phyloP scores from a whole-genome alignment of 2,888 invertebrate species.

The Pterostichus madidus region DNA sequence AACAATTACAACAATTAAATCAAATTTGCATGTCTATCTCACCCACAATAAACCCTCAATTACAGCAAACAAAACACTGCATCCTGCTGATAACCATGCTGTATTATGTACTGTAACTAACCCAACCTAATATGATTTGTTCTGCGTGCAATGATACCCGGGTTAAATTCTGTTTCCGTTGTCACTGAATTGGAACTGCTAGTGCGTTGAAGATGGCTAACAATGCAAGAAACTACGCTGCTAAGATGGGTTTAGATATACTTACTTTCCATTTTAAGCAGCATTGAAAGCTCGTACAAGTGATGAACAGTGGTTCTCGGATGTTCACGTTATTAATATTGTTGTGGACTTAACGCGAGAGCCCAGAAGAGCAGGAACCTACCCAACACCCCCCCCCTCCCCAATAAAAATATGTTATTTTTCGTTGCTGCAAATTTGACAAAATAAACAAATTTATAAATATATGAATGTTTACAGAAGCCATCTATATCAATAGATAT shows the following conservation, averaged over 20 bases:
- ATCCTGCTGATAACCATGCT: slow-evolving; percentile 24
- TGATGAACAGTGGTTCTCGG: background rate
- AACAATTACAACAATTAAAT: slow-evolving; percentile 26
- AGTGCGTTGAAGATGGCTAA: slow-evolving; percentile 12
- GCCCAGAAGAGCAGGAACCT: no score
- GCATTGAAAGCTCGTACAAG: background rate
- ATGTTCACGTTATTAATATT: no score
- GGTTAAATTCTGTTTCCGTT: background rate
- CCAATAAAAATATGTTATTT: no score
- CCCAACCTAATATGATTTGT: slow-evolving; percentile 6
- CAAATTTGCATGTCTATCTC: slow-evolving; percentile 23
- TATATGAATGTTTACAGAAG: no score
- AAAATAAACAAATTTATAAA: no score
- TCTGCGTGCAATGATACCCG: slow-evolving; percentile 11
- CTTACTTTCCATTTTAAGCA: background rate
- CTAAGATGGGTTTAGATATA: background rate
- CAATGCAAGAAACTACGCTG: slow-evolving; percentile 24
- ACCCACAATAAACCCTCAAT: slow-evolving; percentile 21
- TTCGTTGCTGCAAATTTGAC: no score
- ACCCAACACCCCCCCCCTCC: no score
- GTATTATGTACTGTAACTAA: slow-evolving; percentile 4
- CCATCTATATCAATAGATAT: no score
- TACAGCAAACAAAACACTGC: slow-evolving; percentile 44
- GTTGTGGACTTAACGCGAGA: no score
- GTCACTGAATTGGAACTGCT: background rate